Base-by-base conservation (phyloP, 1,140 invertebrate species). In the Nasonia longicornis region DNA sequence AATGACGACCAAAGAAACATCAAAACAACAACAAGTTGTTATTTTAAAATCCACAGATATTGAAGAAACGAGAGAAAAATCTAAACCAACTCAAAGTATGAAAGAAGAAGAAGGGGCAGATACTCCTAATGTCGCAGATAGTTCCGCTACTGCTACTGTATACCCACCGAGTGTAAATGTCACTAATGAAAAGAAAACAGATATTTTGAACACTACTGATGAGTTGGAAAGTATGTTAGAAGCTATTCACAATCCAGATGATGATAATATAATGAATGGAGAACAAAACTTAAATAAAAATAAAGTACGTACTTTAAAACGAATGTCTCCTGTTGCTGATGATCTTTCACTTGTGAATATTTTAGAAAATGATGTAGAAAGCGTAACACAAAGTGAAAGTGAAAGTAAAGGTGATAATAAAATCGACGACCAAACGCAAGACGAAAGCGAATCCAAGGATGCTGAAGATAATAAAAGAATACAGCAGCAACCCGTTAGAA, bases 211-310 rank as follows among this genome's bases (percentile, higher is more conserved):
- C 66, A 90, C 90, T 0, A 91, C 90, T 0, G 90, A 91, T 31
- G 90, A 91, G 38, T 76, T 91, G 4, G 90, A 91, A 66, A 90
- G 89, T 63, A 91, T 91, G 90, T 78, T 91, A 6, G 90, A 91
- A 58, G 90, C 90, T n/a, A 89, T 91, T 29, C 90, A 91, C 48
- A 90, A 91, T 86, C 89, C 89, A 0, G 89, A 91, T 7, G 89
- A 86, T 0, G 88, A 91, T 45, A 89, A 86, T 78, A 83, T 84
- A 3, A 75, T 87, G 0, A 89, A 87, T 70, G 87, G 86, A 4
- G 84, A 89, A 7, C 89, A 89, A 63, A 85, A 84, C 58, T 71
- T 58, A 2, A 87, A 81, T 29, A 77, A 74, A 26, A 35, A 76
- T 7, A 87, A 89, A 22, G 81, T 77, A 7, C 45, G 45, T 16